phyloP scores from a whole-genome alignment of 2,113 vertebrate genomes.

The Sterrhoptilus dennistouni region DNA sequence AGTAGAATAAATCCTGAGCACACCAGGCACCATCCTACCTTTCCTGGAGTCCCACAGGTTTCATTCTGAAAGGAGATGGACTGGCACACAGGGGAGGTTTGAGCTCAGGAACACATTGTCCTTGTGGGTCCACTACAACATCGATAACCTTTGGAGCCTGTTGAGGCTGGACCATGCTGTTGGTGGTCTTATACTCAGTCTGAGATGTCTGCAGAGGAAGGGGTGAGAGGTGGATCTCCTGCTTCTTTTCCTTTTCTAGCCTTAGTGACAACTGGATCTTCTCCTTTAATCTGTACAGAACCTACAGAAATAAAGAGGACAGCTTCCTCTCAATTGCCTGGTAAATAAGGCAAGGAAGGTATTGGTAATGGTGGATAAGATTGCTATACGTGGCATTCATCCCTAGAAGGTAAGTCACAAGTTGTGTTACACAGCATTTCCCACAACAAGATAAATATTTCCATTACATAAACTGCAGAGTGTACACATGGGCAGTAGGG shows the following conservation, averaged over 20 bases:
- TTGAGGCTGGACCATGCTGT: constrained; percentile 90
- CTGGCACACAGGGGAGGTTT: constrained; percentile 77
- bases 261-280: constrained; percentile 85
- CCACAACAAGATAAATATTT: not conserved
- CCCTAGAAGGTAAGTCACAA: constrained; percentile 4
- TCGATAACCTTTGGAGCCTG: constrained; percentile 76
- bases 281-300: constrained; percentile 91
- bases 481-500: not conserved
- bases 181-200: constrained; percentile 73
- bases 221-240: constrained; percentile 81
- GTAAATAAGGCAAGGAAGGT: constrained; percentile 5
- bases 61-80: constrained; percentile 97
- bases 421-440: not conserved
- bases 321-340: not conserved
- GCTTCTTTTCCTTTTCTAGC: constrained; percentile 86
- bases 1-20: not conserved
- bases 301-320: constrained; percentile 74
- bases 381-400: not conserved
- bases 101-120: constrained; percentile 77
- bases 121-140: constrained; percentile 75
- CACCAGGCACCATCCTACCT: constrained; percentile 70
- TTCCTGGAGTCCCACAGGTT: constrained; percentile 91
- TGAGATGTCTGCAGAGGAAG: constrained; percentile 70
- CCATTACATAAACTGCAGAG: not conserved
- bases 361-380: not conserved